Percentiles rank a stretch among this genome's conserved stretches.
These are phyloP conservation scores for Dinomys branickii DNA, from an alignment of 2,113 vertebrate species.

Conservation along the genomic window DNA sequence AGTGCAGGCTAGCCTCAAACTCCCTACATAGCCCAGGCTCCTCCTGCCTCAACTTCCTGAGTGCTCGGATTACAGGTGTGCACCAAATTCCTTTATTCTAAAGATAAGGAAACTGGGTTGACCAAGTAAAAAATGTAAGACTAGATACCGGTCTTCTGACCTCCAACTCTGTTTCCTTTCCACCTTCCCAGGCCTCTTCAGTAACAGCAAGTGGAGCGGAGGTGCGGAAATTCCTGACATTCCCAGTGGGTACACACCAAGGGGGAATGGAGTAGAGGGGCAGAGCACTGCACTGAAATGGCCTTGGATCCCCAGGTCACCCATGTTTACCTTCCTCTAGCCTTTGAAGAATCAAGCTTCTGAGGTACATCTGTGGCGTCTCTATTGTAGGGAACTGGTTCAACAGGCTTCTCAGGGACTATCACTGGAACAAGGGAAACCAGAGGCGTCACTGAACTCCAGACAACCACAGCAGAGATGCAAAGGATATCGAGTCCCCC, in stretches of 20 bases:
- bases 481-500: background rate
- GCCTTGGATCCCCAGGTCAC: accelerated
- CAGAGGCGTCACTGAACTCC: background rate
- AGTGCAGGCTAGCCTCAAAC: background rate
- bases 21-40: background rate
- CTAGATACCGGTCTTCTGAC: background rate
- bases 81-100: background rate
- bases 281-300: background rate
- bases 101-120: background rate
- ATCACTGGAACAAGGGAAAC: constrained; percentile 66
- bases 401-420: constrained; percentile 68
- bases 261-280: accelerated
- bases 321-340: constrained; percentile 80
- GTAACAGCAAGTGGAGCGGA: background rate
- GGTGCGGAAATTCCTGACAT: too few species aligned
- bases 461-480: background rate
- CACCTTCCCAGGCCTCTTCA: background rate
- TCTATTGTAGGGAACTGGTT: constrained; percentile 9
- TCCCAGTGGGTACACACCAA: too few species aligned
- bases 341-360: constrained; percentile 12
- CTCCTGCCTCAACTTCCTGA: background rate
- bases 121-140: too few species aligned
- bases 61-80: background rate
- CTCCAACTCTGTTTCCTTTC: background rate
- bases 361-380: background rate